phyloP scores from a whole-genome alignment of 2,888 invertebrate genomes.

The Drosophila subquinaria region DNA sequence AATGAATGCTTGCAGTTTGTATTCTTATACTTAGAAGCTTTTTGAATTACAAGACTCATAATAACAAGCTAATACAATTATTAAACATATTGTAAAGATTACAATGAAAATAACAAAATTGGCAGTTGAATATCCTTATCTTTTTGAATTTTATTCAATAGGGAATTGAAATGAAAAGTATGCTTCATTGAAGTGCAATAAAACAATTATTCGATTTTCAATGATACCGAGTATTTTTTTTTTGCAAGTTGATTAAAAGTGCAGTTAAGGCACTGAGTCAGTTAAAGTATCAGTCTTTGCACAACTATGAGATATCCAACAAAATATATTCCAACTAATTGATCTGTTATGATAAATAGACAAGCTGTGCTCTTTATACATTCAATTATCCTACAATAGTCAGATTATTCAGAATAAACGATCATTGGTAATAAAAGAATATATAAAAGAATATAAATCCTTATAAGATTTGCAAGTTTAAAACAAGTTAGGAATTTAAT shows the following conservation, averaged over 20 bases:
- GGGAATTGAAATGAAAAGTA: not conserved
- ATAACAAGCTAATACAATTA: not conserved
- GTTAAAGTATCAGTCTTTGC: not conserved
- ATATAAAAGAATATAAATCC: not conserved
- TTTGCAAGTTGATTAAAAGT: not conserved
- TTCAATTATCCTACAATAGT: no score
- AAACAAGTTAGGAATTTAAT: not conserved
- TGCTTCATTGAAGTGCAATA: constrained; percentile 8
- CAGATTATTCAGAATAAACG: not conserved
- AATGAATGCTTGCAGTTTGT: no score
- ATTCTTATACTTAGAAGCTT: no score
- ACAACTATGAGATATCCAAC: not conserved
- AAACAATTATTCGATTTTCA: constrained; percentile 1
- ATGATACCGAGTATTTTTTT: not conserved
- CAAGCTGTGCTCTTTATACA: no score
- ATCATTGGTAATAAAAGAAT: no score
- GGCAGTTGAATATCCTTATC: not conserved
- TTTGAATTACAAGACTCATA: not conserved
- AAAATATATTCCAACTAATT: no score
- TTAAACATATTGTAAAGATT: not conserved
- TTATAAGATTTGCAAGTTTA: not conserved
- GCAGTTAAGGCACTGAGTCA: not conserved
- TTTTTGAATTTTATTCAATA: not conserved
- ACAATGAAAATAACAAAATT: not conserved
- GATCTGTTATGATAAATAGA: not conserved